These are phyloP conservation scores for Thomomys bottae DNA, from an alignment of 2,113 vertebrate genomes.

Conservation along the genomic window DNA sequence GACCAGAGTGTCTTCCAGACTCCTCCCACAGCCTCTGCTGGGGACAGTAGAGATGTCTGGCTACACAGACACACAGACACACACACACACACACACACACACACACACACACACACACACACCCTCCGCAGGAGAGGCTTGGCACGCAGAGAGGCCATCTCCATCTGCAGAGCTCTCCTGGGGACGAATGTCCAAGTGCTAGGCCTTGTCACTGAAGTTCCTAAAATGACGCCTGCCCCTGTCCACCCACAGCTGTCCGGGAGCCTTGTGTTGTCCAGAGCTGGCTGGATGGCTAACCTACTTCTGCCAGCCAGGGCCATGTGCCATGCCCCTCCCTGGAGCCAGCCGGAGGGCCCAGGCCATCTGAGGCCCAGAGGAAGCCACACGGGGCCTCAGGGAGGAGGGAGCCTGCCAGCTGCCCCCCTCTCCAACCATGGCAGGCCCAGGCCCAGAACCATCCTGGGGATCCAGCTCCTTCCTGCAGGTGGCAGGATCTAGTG, in stretches of 20 bases:
- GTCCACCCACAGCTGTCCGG: too few relatives aligned
- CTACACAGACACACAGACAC: too few relatives aligned
- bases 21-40: background rate
- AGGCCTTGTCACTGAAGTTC: background rate
- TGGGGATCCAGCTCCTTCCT: background rate
- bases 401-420: background rate
- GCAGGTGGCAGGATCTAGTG: too few relatives aligned
- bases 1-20: background rate
- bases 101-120: too few relatives aligned
- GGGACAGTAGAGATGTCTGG: background rate
- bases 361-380: too few relatives aligned
- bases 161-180: background rate
- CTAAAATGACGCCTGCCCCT: too few relatives aligned
- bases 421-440: background rate
- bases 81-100: too few relatives aligned
- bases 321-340: background rate
- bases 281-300: accelerated
- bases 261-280: background rate
- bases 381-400: background rate
- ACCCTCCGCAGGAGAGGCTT: too few relatives aligned
- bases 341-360: background rate
- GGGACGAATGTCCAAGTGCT: background rate
- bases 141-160: too few relatives aligned
- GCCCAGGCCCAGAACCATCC: background rate
- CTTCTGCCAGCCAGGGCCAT: background rate